Base-by-base conservation (phyloP, 2,113 vertebrate genomes). In the Climacteris rufus region DNA sequence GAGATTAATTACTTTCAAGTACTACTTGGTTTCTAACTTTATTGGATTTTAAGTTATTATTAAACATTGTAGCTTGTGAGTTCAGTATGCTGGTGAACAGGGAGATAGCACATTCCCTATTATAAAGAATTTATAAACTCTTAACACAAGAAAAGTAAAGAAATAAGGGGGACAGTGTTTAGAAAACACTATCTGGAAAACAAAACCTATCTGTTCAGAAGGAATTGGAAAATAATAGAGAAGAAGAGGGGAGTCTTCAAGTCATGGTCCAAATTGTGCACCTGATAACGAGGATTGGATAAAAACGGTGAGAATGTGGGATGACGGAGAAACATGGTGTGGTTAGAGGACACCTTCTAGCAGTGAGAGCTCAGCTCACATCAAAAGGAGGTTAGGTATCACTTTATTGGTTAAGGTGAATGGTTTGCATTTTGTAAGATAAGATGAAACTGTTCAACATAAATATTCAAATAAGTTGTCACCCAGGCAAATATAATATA, bases 1-100 rank as follows among this genome's bases (percentile, higher is more conserved):
- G 85, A 76, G 80, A 33, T 61, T 7, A 57, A 84, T 81, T 93
- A 86, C 33, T 37, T 77, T 80, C 22, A 70, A 94, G n/a, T 45
- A 83, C 90, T 57, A 70, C 82, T 89, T 53, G 16, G 40, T 59
- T 81, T 93, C 83, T 91, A 57, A 49, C 40, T 75, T 86, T 47
- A 49, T 47, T 81, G 74, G 28, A 53, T 86, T 96, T 93, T 79
- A 69, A 97, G 52, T 93, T 83, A 56, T 70, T 91, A 65, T 64
- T 86, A 83, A 90, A 39, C 31, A 75, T 6, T 37, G 40, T 64
- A 33, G 52, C 35, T 57, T 52, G 17, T 44, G 39, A 72, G 15
- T 94, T 95, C 50, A 42, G 25, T 30, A 57, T 54, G 40, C 30
- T 71, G 53, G 15, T 71, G 72, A 84, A 50, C 52, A 78, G 18